phyloP scores from a whole-genome alignment of 64 coral and sea anemone species.

The Stylophora pistillata region DNA sequence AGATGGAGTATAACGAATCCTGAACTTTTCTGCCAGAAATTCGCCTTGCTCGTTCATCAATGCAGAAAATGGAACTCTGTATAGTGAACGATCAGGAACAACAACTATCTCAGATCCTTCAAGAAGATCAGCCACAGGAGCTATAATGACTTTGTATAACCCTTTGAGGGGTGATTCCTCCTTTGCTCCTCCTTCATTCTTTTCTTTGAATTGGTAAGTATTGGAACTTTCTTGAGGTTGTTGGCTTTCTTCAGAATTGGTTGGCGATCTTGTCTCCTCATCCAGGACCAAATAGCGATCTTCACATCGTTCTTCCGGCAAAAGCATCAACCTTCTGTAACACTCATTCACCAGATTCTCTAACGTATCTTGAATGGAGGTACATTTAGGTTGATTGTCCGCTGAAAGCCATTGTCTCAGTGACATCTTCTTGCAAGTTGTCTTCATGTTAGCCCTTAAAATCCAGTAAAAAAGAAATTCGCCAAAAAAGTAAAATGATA shows the following conservation, averaged over 20 bases:
- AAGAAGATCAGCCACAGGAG: neutral
- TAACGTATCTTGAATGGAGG: neutral
- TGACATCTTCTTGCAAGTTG: neutral
- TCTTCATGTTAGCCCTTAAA: neutral
- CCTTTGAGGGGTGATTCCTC: neutral
- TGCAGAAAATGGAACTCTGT: neutral
- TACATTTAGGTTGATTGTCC: neutral
- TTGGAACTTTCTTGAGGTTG: neutral
- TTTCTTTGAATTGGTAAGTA: neutral
- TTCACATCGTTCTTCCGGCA: neutral
- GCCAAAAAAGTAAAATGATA: neutral
- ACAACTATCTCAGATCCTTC: neutral
- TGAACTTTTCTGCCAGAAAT: conserved; percentile 2
- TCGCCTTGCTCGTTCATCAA: neutral
- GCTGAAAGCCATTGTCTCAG: neutral
- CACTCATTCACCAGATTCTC: neutral
- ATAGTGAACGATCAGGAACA: neutral
- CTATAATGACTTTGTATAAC: neutral
- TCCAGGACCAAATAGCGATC: neutral
- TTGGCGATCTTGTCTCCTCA: neutral
- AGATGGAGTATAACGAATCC: conserved; percentile 2
- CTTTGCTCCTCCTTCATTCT: neutral
- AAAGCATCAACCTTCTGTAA: neutral
- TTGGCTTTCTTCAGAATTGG: neutral
- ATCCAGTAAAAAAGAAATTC: neutral